Percentiles rank a stretch among this genome's conserved stretches.
Conservation (phyloP, 2,113 vertebrate species). For the Boulengeromyrus knoepffleri region DNA sequence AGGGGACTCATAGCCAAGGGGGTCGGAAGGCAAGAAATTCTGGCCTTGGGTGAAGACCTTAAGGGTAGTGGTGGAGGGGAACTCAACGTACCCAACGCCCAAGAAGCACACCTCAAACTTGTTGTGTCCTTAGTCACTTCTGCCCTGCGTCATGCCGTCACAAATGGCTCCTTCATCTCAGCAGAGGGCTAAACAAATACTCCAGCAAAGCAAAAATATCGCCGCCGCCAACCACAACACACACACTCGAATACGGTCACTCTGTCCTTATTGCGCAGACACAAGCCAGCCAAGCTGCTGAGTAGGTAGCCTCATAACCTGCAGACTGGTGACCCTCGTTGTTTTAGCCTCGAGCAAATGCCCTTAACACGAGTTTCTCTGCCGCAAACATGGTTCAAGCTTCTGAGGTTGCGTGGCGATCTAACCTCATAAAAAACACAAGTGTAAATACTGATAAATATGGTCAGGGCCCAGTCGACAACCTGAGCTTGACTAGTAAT, state of each 20-base stretch:
- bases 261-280: neutral
- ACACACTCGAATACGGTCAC: neutral
- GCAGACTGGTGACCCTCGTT: neutral
- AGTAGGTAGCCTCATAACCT: neutral
- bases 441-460: neutral
- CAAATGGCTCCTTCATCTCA: neutral
- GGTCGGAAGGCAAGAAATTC: neutral
- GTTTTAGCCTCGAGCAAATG: neutral
- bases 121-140: slow-evolving; percentile 30
- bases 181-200: slow-evolving; percentile 38
- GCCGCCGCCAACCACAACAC: slow-evolving; percentile 15
- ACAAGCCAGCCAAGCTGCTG: neutral
- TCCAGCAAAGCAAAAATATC: slow-evolving; percentile 21
- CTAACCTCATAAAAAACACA: neutral
- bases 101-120: slow-evolving; percentile 33
- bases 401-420: neutral
- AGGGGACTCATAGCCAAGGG: neutral
- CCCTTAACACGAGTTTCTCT: neutral
- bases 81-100: slow-evolving; percentile 11
- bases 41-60: neutral
- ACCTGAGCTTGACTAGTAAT: neutral
- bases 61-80: neutral
- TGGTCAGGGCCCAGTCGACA: neutral
- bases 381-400: neutral
- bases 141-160: neutral